A percentile compares a stretch with the other conserved stretches of the same genome.
Evolutionary conservation across 2,797 vertebrate species (phyloP).

Genomic region (Trachops cirrhosus): DNA sequence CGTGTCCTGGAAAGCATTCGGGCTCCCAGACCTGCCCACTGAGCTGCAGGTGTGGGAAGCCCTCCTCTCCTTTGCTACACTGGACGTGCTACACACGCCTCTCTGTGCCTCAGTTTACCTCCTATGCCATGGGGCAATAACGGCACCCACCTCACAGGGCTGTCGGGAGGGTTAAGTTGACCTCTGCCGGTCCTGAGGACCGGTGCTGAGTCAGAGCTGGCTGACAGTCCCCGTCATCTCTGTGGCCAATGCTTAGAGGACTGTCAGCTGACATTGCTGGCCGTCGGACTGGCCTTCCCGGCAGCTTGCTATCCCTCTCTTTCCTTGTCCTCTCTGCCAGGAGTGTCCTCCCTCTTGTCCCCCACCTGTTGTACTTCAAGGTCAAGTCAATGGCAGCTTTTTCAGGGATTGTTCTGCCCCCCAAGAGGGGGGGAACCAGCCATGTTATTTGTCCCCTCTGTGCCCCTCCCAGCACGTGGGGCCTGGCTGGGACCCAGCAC

Average conservation of each 20-base stretch:
- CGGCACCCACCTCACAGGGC: accelerated
- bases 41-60: accelerated
- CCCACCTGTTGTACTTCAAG: neutral
- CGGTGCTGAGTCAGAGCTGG: accelerated
- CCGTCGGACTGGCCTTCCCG: neutral
- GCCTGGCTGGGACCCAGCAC: neutral
- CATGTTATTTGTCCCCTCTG: accelerated
- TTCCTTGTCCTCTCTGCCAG: neutral
- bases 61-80: too few relatives aligned
- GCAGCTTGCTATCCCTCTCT: neutral
- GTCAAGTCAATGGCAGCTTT: neutral
- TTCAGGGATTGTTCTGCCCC: neutral
- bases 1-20: accelerated
- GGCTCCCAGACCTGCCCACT: neutral
- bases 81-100: accelerated
- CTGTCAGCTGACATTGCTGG: accelerated
- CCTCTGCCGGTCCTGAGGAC: accelerated
- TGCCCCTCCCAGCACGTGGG: accelerated
- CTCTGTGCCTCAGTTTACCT: neutral
- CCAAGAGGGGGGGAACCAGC: accelerated
- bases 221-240: accelerated
- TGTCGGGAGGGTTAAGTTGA: too few relatives aligned
- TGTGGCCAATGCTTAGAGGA: accelerated
- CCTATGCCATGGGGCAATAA: accelerated
- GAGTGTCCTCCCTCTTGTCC: neutral